Base-by-base conservation (phyloP, 1,140 invertebrate species). In the Drosophila subpulchrella region DNA sequence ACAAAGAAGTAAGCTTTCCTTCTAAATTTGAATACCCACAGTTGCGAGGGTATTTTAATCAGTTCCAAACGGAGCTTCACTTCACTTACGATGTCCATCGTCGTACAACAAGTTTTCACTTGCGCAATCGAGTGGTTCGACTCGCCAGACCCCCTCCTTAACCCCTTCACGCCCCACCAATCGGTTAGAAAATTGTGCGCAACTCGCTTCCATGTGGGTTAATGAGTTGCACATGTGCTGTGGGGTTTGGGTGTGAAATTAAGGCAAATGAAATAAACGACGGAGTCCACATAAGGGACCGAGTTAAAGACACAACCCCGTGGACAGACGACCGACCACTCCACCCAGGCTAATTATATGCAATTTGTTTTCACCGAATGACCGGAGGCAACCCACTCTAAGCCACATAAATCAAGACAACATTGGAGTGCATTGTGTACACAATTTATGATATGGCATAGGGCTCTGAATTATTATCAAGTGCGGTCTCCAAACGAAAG, bases 361-460 rank as follows among this genome's bases (percentile, higher is more conserved):
- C 72, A 63, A 75, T 75, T 75, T 75, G 72, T 75, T 75, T 75
- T 75, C 72, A 54, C 58, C 44, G 48, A 73, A 55, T 61, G 48
- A 61, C 68, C 71, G 30, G 20, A 48, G 60, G 44, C 65, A 44
- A 50, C 67, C 68, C 56, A 73, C 55, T 51, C 71, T 53, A 54
- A 13, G 44, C 42, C 20, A 30, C 68, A 68, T 71, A 72, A 71
- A 71, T 71, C 67, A 71, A 48, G 51, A 36, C 42, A 71, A 70
- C 67, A 71, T 20, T 70, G 66, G 41, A 70, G 42, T 70, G 67
- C 67, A 70, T 71, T 71, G 65, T 71, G 65, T 8, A 8, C 11
- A 70, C 50, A 70, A 71, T 41, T 71, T 57, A 70, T 71, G 68
- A 71, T 48, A 71, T 32, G 42, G 30, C 51, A 70, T 24, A 71